These are phyloP conservation scores for Apteryx mantelli DNA, from an alignment of 2,113 vertebrate genomes.

Conservation along the genomic window DNA sequence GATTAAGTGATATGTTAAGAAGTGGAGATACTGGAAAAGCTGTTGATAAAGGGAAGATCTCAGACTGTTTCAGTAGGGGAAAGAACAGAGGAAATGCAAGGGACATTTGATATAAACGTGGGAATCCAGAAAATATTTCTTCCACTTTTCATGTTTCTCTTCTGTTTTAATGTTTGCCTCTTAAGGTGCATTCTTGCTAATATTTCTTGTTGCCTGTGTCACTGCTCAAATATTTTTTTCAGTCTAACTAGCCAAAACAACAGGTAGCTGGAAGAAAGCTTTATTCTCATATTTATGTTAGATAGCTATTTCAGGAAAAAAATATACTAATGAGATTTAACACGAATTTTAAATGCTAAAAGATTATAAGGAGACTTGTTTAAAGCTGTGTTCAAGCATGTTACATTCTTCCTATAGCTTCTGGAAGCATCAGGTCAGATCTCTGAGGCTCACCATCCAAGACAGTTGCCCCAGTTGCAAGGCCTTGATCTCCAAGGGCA, in stretches of 20 bases:
- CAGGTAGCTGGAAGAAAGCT: not conserved
- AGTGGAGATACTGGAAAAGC: fast-evolving
- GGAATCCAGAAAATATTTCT: not conserved
- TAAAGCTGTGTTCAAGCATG: not conserved
- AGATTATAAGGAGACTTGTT: too few relatives aligned
- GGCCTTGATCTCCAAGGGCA: not conserved
- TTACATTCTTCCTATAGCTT: not conserved
- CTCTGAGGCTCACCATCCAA: not conserved
- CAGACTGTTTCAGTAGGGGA: not conserved
- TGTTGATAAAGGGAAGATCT: not conserved
- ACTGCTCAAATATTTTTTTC: not conserved
- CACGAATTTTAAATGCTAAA: not conserved
- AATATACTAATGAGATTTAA: not conserved
- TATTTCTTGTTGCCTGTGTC: not conserved
- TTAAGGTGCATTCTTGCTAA: not conserved
- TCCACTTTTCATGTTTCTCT: not conserved
- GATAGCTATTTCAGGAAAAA: not conserved
- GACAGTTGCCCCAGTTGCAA: not conserved
- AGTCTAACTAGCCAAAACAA: not conserved
- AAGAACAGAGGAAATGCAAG: not conserved
- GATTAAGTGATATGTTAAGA: not conserved
- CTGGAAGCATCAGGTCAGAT: not conserved
- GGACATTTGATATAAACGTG: not conserved
- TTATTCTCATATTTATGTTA: not conserved
- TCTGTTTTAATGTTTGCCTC: not conserved